Evolutionary conservation across 2,113 vertebrate genomes (phyloP), one percentile per base, ranked within the genome.

Genomic region (Labeo rohita): DNA sequence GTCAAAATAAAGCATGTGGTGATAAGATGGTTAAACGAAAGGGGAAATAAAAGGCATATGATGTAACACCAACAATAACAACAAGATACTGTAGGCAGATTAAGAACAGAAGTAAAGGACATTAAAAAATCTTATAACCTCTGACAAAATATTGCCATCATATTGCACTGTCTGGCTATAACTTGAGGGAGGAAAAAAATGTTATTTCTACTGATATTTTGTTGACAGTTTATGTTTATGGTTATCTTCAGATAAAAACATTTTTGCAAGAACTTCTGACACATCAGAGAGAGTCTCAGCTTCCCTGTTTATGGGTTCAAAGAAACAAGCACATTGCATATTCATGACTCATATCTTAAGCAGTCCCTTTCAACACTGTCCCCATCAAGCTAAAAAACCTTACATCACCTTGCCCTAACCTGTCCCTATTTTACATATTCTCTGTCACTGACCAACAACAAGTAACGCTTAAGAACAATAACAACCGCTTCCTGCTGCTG

Each of bases 391-490:
- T 68, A 16, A 18, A 36, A 65, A 50, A 68, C 23, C 21, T 50
- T 63, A 23, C 61, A 47, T 82, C 63, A 68, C 54, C 50, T 72
- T 83, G 81, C 47, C 81, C 66, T 83, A 56, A 83, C 65, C 81
- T 83, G 49, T 54, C 50, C 15, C 81, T 54, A 73, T 56, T 84
- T 84, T 84, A 73, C 82, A 84, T 84, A 84, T 84, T 45, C 28
- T 59, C 66, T 84, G 79, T 82, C 79, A 65, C 28, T 66, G 54
- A 74, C 68, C 66, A 74, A 82, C 77, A 86, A 61, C 85, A 86
- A 80, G 73, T 75, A 63, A 74, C 28, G 39, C 68, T 50, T 61
- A 28, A 70, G 56, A 86, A 73, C 85, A 86, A 13, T 45, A 75
- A 74, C 85, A 86, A 82, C 66, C 59, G 82, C 50, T 72, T 70